phyloP scores from a whole-genome alignment of 2,113 vertebrate genomes.

The Limanda limanda region DNA sequence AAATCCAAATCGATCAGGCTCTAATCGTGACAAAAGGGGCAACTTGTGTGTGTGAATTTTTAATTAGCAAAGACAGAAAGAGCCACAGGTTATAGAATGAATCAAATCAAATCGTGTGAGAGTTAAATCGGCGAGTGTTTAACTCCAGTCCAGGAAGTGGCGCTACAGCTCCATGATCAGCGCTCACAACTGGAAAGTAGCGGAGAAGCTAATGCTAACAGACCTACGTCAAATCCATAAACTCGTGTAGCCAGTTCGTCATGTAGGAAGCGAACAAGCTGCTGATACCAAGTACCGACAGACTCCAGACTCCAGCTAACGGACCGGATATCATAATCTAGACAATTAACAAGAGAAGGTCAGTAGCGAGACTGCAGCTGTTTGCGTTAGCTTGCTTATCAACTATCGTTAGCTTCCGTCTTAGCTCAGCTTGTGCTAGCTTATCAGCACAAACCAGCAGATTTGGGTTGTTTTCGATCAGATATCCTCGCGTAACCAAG shows the following conservation, averaged over 20 bases:
- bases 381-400: not conserved
- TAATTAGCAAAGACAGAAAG: too few species aligned
- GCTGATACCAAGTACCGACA: not conserved
- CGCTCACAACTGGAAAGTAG: slow-evolving; percentile 37
- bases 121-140: not conserved
- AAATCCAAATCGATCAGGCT: too few species aligned
- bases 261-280: slow-evolving; percentile 41
- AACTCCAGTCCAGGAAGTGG: slow-evolving; percentile 39
- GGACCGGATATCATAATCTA: not conserved
- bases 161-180: not conserved
- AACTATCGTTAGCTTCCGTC: not conserved
- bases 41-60: too few species aligned
- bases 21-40: too few species aligned
- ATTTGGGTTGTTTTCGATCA: not conserved
- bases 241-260: slow-evolving; percentile 20
- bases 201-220: slow-evolving; percentile 60
- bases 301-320: not conserved
- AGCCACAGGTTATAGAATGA: too few species aligned
- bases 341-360: slow-evolving; percentile 41
- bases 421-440: slow-evolving; percentile 41
- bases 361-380: slow-evolving; percentile 18
- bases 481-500: not conserved
- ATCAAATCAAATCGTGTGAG: too few species aligned
- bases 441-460: not conserved
- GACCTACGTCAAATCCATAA: not conserved